phyloP scores from a whole-genome alignment of 2,888 invertebrate genomes.

The Strigamia transsilvanica region DNA sequence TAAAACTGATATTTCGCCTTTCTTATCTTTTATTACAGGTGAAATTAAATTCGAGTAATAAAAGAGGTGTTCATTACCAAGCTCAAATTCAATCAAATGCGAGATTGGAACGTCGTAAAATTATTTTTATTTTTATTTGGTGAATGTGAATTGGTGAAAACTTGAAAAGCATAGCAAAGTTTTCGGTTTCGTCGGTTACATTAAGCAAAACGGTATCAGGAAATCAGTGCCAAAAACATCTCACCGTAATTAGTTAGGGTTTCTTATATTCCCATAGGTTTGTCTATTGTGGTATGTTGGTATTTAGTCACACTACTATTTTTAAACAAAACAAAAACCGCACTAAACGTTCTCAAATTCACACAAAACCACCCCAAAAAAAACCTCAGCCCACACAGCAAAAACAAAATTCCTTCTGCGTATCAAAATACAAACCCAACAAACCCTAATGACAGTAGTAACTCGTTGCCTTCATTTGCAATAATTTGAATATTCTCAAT shows the following conservation, averaged over 20 bases:
- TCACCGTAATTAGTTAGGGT: conserved; percentile 21
- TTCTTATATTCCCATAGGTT: not conserved
- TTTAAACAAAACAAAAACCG: not conserved
- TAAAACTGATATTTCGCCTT: not conserved
- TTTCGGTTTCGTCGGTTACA: conserved; percentile 16
- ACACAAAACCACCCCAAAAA: conserved; percentile 5
- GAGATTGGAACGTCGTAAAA: not conserved
- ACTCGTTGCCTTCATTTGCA: no score
- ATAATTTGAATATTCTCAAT: no score
- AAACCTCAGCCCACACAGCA: not conserved
- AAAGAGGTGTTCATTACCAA: not conserved
- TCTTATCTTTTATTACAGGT: not conserved
- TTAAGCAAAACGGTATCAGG: not conserved
- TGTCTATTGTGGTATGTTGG: conserved; percentile 8
- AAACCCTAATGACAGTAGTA: not conserved
- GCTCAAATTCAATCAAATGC: not conserved
- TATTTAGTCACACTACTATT: conserved; percentile 25
- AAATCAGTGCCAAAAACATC: not conserved
- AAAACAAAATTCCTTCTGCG: not conserved
- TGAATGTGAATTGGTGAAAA: no score
- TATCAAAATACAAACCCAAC: not conserved
- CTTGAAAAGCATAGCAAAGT: not conserved
- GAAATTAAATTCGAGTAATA: not conserved
- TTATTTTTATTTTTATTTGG: not conserved
- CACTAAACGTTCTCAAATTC: conserved; percentile 11